Conservation (phyloP, 1,140 invertebrate genomes). For the Pemphigus obesinymphae region DNA sequence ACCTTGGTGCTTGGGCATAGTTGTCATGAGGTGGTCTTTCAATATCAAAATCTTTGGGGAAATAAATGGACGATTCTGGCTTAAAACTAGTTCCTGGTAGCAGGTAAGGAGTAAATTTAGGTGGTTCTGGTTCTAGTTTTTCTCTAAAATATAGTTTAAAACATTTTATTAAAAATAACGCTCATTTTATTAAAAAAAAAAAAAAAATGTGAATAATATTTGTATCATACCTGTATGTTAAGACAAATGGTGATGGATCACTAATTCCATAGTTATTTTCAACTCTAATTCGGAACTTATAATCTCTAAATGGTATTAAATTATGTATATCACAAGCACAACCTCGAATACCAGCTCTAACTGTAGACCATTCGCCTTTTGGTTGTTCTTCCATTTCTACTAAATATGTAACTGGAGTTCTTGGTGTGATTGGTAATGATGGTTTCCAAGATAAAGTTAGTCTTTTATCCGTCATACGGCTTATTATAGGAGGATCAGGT, state of each 20-base stretch:
- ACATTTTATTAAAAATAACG: too few species aligned
- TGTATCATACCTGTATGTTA: conserved; percentile 56
- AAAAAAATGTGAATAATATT: neutral
- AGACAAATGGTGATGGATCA: conserved; percentile 82
- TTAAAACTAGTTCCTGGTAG: conserved; percentile 76
- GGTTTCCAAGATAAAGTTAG: conserved; percentile 87
- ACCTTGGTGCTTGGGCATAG: conserved; percentile 69
- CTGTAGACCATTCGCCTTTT: conserved; percentile 81
- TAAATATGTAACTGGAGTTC: conserved; percentile 84
- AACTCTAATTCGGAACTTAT: conserved; percentile 87
- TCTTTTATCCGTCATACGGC: conserved; percentile 77
- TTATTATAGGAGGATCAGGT: conserved; percentile 80
- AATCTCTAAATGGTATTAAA: conserved; percentile 79
- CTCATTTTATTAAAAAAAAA: too few species aligned
- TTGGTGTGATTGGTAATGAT: conserved; percentile 72
- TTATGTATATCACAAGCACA: conserved; percentile 79
- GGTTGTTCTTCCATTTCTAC: conserved; percentile 89
- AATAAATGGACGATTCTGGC: conserved; percentile 82
- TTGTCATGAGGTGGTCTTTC: conserved; percentile 77
- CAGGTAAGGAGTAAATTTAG: conserved; percentile 72
- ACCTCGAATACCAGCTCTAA: conserved; percentile 70
- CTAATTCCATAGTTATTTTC: conserved; percentile 96
- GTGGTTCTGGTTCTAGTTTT: conserved; percentile 72
- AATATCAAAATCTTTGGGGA: conserved; percentile 85
- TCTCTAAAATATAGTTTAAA: conserved; percentile 52